Conservation (phyloP, 1,140 invertebrate genomes). For the Atta cephalotes region DNA sequence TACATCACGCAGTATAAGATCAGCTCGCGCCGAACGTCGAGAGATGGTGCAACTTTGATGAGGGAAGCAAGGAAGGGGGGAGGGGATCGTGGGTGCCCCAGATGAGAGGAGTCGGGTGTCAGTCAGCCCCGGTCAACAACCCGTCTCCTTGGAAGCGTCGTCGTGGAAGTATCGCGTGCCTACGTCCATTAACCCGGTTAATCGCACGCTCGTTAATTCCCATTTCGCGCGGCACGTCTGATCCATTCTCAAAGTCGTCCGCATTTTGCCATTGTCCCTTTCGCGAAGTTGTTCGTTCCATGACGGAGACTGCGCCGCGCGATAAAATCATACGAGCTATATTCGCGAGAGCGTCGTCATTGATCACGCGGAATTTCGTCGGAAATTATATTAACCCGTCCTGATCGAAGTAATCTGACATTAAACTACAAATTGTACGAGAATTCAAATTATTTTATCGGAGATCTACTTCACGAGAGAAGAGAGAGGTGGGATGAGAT, state of each 20-base stretch:
- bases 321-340: not conserved
- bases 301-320: not conserved
- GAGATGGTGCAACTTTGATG: slow-evolving; percentile 44
- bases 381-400: not conserved
- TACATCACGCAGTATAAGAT: slow-evolving; percentile 24
- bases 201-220: slow-evolving; percentile 80
- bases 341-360: too few relatives aligned
- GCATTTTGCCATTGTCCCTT: slow-evolving; percentile 13
- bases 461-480: not conserved
- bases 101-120: slow-evolving; percentile 71
- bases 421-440: not conserved
- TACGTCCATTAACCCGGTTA: slow-evolving; percentile 79
- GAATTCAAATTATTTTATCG: slow-evolving; percentile 5
- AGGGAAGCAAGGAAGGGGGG: slow-evolving; percentile 1
- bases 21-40: not conserved
- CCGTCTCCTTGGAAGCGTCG: slow-evolving; percentile 71
- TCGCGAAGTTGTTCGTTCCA: not conserved
- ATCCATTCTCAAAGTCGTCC: slow-evolving; percentile 56
- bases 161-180: slow-evolving; percentile 72
- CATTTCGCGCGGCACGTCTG: slow-evolving; percentile 70
- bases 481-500: slow-evolving; percentile 1
- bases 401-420: not conserved
- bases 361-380: slow-evolving; percentile 8
- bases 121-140: slow-evolving; percentile 76
- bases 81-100: slow-evolving; percentile 56